These are phyloP conservation scores for Aeoliscus strigatus DNA, from an alignment of 2,797 vertebrate genomes.

Conservation along the genomic window DNA sequence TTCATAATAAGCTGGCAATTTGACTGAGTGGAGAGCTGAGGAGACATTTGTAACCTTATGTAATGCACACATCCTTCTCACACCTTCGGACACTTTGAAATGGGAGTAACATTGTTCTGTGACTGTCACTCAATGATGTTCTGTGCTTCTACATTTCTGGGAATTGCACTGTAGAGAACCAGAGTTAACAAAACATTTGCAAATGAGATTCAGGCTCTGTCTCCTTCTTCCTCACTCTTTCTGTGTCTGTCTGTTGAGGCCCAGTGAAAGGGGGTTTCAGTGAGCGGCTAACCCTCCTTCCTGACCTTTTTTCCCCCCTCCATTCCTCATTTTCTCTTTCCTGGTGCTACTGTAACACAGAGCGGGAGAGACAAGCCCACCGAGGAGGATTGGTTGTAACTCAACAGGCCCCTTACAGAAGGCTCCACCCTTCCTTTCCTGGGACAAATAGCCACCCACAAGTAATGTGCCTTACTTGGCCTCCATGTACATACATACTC, in stretches of 20 bases:
- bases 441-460: conserved; percentile 47
- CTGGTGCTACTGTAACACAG: conserved; percentile 42
- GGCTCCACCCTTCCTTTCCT: conserved; percentile 56
- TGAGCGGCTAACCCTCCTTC: conserved; percentile 41
- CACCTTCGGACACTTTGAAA: background rate
- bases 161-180: conserved; percentile 18
- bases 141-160: conserved; percentile 16
- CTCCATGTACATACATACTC: conserved; percentile 3
- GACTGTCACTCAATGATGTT: conserved; percentile 5
- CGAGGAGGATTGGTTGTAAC: conserved; percentile 56
- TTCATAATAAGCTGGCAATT: too few relatives aligned
- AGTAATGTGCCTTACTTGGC: conserved; percentile 23
- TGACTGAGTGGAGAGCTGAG: too few relatives aligned
- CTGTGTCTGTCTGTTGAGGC: conserved; percentile 55
- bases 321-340: conserved; percentile 52
- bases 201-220: conserved; percentile 51
- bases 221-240: conserved; percentile 41
- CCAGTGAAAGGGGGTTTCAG: conserved; percentile 53
- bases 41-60: too few relatives aligned
- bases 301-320: conserved; percentile 12
- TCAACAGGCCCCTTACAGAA: conserved; percentile 60
- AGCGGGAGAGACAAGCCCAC: conserved; percentile 50
- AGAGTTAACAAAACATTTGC: conserved; percentile 30
- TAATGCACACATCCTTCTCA: too few relatives aligned
- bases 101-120: conserved; percentile 8